Conservation (phyloP, 2,888 invertebrate species). For the Podabrus alpinus region DNA sequence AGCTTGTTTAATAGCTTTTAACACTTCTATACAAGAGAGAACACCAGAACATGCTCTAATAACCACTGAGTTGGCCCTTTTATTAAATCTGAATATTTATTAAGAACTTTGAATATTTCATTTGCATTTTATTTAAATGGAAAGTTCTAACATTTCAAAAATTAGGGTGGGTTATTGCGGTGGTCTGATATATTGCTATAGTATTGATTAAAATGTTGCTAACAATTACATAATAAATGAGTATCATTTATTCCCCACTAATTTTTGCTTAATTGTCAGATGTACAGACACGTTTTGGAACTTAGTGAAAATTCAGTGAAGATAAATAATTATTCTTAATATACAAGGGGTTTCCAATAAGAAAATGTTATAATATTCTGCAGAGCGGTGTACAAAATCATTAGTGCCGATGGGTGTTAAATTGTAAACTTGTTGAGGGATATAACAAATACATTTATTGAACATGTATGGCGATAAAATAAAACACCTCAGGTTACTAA, state of each 20-base stretch:
- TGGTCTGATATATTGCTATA: not conserved
- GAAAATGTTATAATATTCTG: too few species aligned
- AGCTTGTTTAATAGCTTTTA: constrained; percentile 24
- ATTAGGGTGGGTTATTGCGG: not conserved
- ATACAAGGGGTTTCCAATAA: not conserved
- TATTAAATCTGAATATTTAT: constrained; percentile 26
- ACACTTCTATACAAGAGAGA: constrained; percentile 17
- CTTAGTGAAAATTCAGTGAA: not conserved
- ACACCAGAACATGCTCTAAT: constrained; percentile 21
- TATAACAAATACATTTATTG: too few species aligned
- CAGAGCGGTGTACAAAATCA: too few species aligned
- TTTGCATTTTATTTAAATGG: not conserved
- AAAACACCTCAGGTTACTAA: not conserved
- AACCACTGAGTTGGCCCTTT: constrained; percentile 7
- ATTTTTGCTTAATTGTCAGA: not conserved
- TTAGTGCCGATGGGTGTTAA: too few species aligned
- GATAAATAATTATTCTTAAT: not conserved
- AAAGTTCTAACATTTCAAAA: not conserved
- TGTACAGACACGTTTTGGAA: not conserved
- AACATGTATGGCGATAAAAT: not conserved
- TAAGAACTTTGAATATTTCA: constrained; percentile 6
- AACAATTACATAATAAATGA: not conserved
- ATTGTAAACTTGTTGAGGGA: too few species aligned
- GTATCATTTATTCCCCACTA: not conserved
- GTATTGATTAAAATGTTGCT: not conserved